Base-by-base conservation (phyloP, 2,113 vertebrate genomes). In the Datnioides undecimradiatus region DNA sequence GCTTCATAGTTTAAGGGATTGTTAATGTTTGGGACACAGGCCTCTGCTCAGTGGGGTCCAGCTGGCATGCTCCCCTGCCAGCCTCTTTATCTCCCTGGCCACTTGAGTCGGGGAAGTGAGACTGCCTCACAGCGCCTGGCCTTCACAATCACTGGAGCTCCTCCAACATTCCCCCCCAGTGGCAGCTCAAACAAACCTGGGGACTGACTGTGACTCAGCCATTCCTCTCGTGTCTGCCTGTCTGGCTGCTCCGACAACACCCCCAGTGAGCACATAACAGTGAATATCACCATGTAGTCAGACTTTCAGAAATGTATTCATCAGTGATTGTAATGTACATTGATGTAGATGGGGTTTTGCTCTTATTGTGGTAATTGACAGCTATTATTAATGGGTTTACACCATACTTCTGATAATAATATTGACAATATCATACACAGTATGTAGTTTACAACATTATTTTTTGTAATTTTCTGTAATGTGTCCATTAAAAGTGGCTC, bases 111-210 rank as follows among this genome's bases (percentile, higher is more conserved):
- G 85, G 88, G 91, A 91, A 90, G 86, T 93, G 79, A 87, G 82
- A 59, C 81, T 79, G 81, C 77, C 80, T 75, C 88, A 72, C 82
- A 82, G 66, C 36, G 84, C 73, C 86, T 69, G 83, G 77, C 41
- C 83, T 38, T 90, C 88, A 95, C 94, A 94, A 94, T 94, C 87
- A 49, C 92, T 94, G 95, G 95, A 94, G 90, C 73, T 45, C 38
- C 80, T 94, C 94, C 94, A 94, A 92, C 88, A 88, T 89, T 83
- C 86, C 79, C 89, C 49, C 16, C 27, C 57, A 16, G 66, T 77
- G 80, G 82, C 85, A 83, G 87, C 85, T 91, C 86, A 92, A 93
- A 93, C 92, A 93, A 88, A 89, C 85, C 88, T 88, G 77, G 77
- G 74, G 85, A 70, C 84, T 27, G 80, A 85, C 76, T 59, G 83